Evolutionary conservation across 2,113 vertebrate species (phyloP).

Genomic region (Pimephales promelas): DNA sequence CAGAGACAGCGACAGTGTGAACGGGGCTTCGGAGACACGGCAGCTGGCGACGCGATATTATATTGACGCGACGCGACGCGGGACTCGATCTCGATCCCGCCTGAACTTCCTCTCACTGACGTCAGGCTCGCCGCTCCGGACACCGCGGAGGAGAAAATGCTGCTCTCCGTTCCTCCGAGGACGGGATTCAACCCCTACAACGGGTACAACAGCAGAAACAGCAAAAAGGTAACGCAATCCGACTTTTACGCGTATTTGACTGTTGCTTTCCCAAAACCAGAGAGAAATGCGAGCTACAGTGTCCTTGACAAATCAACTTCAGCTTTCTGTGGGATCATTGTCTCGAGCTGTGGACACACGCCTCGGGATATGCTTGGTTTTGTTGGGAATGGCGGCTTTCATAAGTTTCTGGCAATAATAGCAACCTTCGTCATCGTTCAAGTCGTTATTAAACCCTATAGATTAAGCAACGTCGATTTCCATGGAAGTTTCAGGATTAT

Average conservation of each 20-base stretch:
- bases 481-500: background rate
- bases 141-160: constrained; percentile 87
- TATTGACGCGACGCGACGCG: too few species aligned
- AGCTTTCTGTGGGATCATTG: constrained; percentile 51
- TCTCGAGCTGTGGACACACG: background rate
- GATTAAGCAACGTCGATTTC: background rate
- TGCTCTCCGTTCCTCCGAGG: constrained; percentile 92
- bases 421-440: background rate
- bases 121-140: constrained; percentile 81
- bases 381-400: constrained; percentile 8
- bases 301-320: constrained; percentile 77
- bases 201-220: constrained; percentile 87
- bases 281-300: constrained; percentile 75
- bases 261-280: constrained; percentile 54
- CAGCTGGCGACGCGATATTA: too few species aligned
- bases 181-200: constrained; percentile 87
- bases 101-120: constrained; percentile 81
- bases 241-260: constrained; percentile 53
- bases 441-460: background rate
- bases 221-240: constrained; percentile 85
- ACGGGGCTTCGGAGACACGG: too few species aligned
- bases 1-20: too few species aligned
- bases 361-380: background rate
- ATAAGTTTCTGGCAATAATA: background rate
- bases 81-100: constrained; percentile 65